These are phyloP conservation scores for Neoitamus cyanurus DNA, from an alignment of 2,888 invertebrate species.

Conservation along the genomic window DNA sequence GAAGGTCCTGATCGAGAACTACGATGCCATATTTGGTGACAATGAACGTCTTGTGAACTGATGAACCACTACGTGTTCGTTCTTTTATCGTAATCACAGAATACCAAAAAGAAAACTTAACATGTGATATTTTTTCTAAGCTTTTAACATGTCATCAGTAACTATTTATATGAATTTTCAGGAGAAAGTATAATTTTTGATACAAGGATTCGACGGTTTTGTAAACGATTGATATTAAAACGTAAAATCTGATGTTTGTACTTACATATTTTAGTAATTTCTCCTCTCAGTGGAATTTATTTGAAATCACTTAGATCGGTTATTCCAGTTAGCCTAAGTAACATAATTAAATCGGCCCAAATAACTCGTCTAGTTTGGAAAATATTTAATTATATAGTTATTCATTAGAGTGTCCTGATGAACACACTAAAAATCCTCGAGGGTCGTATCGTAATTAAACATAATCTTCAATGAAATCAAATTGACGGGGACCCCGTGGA, in stretches of 20 bases:
- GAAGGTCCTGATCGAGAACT: conserved; percentile 65
- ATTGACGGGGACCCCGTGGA: too few species aligned
- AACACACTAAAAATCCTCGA: too few species aligned
- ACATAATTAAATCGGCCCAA: too few species aligned
- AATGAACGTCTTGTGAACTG: conserved; percentile 63
- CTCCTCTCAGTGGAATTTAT: too few species aligned
- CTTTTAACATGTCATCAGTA: conserved; percentile 33
- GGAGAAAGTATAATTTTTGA: neutral
- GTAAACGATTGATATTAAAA: neutral
- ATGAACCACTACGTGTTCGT: neutral
- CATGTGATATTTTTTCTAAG: conserved; percentile 44
- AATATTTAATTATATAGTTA: too few species aligned
- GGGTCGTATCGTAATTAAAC: too few species aligned
- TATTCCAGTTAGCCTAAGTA: too few species aligned
- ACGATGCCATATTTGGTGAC: conserved; percentile 62
- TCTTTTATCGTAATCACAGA: conserved; percentile 25
- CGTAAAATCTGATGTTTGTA: neutral
- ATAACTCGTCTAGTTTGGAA: too few species aligned
- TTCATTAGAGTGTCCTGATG: too few species aligned
- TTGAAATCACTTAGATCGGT: too few species aligned
- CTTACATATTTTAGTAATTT: neutral
- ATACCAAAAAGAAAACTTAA: conserved; percentile 41
- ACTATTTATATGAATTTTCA: conserved; percentile 15
- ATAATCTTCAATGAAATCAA: too few species aligned
- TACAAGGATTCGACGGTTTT: neutral